Evolutionary conservation across 2,113 vertebrate species (phyloP).

Genomic region (Psilopsiagon aymara): DNA sequence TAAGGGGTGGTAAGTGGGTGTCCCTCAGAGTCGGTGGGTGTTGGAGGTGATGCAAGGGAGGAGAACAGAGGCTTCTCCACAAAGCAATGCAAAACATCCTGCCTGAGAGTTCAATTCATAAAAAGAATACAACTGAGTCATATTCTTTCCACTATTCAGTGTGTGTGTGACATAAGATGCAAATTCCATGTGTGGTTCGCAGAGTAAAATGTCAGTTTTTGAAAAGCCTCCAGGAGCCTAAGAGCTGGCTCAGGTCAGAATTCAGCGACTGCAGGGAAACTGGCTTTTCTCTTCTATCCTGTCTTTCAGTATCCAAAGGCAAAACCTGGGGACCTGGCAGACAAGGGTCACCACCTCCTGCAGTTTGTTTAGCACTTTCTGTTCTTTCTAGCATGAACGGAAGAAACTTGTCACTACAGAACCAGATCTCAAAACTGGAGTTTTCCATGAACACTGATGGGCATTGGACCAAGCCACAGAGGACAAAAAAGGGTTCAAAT

Average conservation of each 20-base stretch:
- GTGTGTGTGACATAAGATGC: constrained; percentile 25
- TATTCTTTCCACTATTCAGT: constrained; percentile 38
- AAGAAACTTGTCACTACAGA: not conserved
- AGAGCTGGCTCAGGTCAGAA: not conserved
- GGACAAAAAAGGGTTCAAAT: not conserved
- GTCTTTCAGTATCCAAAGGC: not conserved
- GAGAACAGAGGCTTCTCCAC: not conserved
- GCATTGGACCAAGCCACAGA: constrained; percentile 37
- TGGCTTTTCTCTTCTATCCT: not conserved
- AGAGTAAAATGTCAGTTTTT: constrained; percentile 37
- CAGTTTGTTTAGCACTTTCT: not conserved
- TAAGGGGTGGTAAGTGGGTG: not conserved
- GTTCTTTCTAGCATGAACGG: not conserved
- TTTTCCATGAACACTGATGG: constrained; percentile 35
- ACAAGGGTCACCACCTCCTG: not conserved
- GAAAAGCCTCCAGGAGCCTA: not conserved
- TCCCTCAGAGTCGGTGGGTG: not conserved
- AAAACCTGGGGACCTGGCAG: not conserved
- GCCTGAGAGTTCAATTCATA: constrained; percentile 35
- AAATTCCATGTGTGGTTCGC: constrained; percentile 34
- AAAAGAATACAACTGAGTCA: constrained; percentile 56
- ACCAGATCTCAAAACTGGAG: constrained; percentile 9
- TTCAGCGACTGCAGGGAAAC: not conserved
- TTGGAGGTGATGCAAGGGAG: not conserved
- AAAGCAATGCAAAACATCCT: constrained; percentile 13